These are phyloP conservation scores for Schizaphis graminum DNA, from an alignment of 2,888 invertebrate genomes.

Conservation along the genomic window DNA sequence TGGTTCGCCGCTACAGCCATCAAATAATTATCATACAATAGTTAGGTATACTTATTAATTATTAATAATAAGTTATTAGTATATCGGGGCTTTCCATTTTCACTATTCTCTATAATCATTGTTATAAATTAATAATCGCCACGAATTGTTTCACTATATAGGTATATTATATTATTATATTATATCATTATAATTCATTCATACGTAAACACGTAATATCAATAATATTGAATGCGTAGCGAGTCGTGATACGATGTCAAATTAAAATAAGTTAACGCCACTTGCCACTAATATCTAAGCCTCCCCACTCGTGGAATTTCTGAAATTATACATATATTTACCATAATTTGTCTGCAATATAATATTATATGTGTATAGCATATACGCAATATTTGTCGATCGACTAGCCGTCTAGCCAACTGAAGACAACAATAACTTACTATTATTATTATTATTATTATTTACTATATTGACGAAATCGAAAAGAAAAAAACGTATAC, in stretches of 20 bases:
- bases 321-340: not conserved
- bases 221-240: not conserved
- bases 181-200: not conserved
- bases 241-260: not conserved
- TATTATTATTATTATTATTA: conserved; percentile 24
- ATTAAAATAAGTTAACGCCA: not conserved
- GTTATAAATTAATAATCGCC: not conserved
- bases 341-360: not conserved
- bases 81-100: not conserved
- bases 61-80: no score
- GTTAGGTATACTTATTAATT: not conserved
- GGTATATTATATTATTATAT: no score
- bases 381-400: not conserved
- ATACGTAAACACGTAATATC: not conserved
- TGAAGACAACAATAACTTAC: not conserved
- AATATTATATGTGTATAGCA: not conserved
- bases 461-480: conserved; percentile 1
- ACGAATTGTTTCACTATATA: not conserved
- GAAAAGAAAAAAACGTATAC: not conserved
- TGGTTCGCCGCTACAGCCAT: not conserved
- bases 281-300: not conserved
- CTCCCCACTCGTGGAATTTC: not conserved
- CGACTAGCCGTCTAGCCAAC: not conserved
- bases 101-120: not conserved
- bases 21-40: not conserved